These are phyloP conservation scores for Artibeus jamaicensis DNA, from an alignment of 2,797 vertebrate genomes.

Conservation along the genomic window DNA sequence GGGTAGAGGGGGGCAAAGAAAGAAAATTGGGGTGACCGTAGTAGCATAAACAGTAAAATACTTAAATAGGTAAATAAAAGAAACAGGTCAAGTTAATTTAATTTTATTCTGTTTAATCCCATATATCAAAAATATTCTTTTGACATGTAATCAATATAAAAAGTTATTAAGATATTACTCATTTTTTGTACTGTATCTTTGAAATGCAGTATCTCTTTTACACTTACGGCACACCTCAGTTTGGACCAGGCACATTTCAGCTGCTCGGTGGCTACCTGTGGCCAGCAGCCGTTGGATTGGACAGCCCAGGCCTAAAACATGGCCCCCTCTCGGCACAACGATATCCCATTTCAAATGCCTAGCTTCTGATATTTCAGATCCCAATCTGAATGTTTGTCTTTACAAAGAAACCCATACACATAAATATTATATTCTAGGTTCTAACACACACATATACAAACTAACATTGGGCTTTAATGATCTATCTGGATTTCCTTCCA, in stretches of 20 bases:
- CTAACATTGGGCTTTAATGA: background rate
- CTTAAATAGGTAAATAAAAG: background rate
- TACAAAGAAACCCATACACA: background rate
- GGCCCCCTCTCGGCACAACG: background rate
- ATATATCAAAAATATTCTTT: background rate
- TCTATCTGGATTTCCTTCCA: background rate
- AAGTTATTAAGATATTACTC: background rate
- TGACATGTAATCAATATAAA: background rate
- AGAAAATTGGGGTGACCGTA: background rate
- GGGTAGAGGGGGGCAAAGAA: background rate
- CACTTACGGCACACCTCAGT: background rate
- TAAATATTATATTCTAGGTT: background rate
- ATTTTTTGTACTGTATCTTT: background rate
- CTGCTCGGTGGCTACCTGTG: no score
- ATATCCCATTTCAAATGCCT: background rate
- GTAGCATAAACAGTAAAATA: background rate
- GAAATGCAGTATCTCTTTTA: background rate
- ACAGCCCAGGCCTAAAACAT: background rate
- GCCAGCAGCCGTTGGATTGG: background rate
- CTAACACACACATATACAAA: background rate
- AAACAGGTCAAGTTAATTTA: background rate
- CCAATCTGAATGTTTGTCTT: background rate
- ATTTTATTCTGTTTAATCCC: background rate
- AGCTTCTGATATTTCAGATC: background rate
- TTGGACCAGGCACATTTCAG: background rate